phyloP scores from a whole-genome alignment of 1,140 invertebrate species.

The Ceratina japonica region DNA sequence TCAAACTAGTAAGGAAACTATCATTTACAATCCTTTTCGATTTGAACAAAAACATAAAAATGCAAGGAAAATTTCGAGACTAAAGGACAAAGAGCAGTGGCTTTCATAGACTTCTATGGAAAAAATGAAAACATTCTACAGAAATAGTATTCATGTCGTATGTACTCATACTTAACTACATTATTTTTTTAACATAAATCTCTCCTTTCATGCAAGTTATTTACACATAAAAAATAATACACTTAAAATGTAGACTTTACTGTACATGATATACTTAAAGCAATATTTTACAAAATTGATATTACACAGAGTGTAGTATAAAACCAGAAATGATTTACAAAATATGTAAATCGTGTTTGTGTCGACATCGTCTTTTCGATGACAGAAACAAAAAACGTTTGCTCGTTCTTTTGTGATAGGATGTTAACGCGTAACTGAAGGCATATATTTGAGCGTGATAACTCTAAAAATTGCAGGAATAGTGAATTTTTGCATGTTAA shows the following conservation, averaged over 20 bases:
- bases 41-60: conserved; percentile 1
- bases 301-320: conserved; percentile 43
- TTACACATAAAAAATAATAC: conserved; percentile 49
- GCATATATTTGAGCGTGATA: conserved; percentile 35
- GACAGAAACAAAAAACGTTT: conserved; percentile 21
- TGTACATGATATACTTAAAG: conserved; percentile 50
- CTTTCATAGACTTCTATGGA: not conserved
- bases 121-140: conserved; percentile 21
- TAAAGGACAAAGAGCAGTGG: not conserved
- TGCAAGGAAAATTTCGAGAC: conserved; percentile 2
- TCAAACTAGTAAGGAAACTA: not conserved
- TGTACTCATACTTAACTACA: conserved; percentile 21
- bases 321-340: conserved; percentile 31
- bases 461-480: conserved; percentile 18
- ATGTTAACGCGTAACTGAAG: conserved; percentile 20
- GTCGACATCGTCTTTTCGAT: conserved; percentile 3
- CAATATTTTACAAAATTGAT: conserved; percentile 45
- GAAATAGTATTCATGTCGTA: conserved; percentile 7
- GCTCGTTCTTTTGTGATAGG: conserved; percentile 25
- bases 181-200: conserved; percentile 33
- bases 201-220: conserved; percentile 36
- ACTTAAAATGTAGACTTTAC: conserved; percentile 35
- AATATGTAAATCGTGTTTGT: conserved; percentile 19
- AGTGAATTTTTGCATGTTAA: conserved; percentile 29
- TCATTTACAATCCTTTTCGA: not conserved